Evolutionary conservation across 2,797 vertebrate genomes (phyloP).

Genomic region (Oreochromis grahami): DNA sequence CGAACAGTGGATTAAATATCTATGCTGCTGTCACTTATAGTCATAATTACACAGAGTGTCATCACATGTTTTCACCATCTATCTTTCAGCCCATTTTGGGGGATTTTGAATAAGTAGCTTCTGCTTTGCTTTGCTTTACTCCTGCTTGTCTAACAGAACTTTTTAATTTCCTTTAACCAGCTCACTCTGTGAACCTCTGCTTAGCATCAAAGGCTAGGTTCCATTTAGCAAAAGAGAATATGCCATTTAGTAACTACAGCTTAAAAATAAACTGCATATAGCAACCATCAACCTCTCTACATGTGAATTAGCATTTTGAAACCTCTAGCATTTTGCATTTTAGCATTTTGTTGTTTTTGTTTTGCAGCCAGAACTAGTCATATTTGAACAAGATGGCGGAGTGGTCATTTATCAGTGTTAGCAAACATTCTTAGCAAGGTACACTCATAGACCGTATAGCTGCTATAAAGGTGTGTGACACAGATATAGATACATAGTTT

Average conservation of each 20-base stretch:
- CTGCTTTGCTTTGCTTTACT: not conserved
- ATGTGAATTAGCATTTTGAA: not conserved
- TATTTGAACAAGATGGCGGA: not conserved
- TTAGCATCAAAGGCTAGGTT: not conserved
- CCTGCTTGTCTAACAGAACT: not conserved
- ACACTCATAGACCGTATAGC: not conserved
- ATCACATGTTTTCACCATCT: not conserved
- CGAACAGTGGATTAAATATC: not conserved
- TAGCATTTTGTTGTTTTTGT: not conserved
- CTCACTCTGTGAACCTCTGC: not conserved
- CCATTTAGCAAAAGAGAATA: not conserved
- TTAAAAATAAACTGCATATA: not conserved
- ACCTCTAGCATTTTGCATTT: not conserved
- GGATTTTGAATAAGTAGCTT: not conserved
- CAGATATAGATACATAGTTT: not conserved
- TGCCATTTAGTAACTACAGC: not conserved
- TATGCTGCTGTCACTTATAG: not conserved
- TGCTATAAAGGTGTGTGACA: not conserved
- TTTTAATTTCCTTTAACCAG: not conserved
- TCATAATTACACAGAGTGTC: not conserved
- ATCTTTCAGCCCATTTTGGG: not conserved
- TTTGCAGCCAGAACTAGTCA: not conserved
- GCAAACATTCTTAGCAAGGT: not conserved
- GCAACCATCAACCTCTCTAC: not conserved
- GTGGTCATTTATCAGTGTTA: not conserved